Conservation (phyloP, 1,140 invertebrate genomes). For the Platorchestia sp. region DNA sequence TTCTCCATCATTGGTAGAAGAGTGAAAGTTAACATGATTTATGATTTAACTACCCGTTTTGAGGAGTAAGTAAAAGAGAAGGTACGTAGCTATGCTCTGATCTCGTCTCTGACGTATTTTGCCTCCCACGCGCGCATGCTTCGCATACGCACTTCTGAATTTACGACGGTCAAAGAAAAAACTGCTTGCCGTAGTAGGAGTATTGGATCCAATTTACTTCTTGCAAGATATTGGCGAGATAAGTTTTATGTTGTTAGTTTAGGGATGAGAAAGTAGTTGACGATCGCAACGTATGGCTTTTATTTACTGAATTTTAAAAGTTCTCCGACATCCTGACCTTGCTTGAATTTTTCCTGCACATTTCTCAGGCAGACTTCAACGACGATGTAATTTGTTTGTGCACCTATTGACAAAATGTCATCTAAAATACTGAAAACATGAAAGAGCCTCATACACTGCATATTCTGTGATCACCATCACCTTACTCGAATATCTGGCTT, state of each 20-base stretch:
- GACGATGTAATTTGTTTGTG: background rate
- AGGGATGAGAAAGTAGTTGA: background rate
- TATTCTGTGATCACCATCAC: background rate
- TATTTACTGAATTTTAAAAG: background rate
- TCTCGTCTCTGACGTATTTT: background rate
- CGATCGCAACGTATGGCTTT: background rate
- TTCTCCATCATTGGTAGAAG: background rate
- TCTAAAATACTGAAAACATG: background rate
- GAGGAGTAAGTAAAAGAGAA: background rate
- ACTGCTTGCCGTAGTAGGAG: background rate
- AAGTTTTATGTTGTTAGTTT: background rate
- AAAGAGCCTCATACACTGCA: background rate
- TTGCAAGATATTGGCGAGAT: background rate
- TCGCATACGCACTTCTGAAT: background rate
- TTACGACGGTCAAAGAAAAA: background rate
- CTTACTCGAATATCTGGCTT: background rate
- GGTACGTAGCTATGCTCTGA: background rate
- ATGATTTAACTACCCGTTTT: background rate
- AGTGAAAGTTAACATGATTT: background rate
- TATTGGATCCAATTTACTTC: background rate
- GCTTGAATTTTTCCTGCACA: background rate
- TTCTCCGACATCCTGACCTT: too few species aligned
- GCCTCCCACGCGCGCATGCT: background rate
- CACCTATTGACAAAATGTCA: background rate
- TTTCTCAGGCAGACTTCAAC: background rate